phyloP scores from a whole-genome alignment of 2,797 vertebrate species.

The Spheniscus humboldti region DNA sequence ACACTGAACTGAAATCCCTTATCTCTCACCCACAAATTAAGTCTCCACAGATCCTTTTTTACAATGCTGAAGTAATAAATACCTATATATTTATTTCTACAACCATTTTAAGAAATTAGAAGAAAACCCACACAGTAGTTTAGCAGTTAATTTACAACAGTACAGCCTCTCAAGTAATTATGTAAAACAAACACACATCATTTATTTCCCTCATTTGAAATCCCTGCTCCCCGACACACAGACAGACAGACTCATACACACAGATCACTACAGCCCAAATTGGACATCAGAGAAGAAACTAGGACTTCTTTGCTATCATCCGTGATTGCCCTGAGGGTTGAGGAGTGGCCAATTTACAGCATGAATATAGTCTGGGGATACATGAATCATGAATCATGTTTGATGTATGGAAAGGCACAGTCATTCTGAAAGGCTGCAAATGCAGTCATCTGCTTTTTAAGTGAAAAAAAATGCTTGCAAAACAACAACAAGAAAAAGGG shows the following conservation, averaged over 20 bases:
- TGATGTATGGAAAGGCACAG: constrained; percentile 47
- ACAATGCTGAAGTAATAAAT: constrained; percentile 37
- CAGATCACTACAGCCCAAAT: constrained; percentile 34
- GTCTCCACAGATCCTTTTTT: constrained; percentile 28
- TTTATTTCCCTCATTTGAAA: constrained; percentile 55
- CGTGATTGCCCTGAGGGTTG: constrained; percentile 26
- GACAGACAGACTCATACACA: constrained; percentile 30
- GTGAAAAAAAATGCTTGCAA: constrained; percentile 41
- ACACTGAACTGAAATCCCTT: background rate
- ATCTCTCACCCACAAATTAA: constrained; percentile 20
- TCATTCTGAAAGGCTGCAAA: constrained; percentile 61
- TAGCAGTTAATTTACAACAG: constrained; percentile 27
- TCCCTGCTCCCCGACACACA: constrained; percentile 15
- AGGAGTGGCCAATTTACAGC: constrained; percentile 55
- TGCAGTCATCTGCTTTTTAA: constrained; percentile 52
- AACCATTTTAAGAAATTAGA: constrained; percentile 58
- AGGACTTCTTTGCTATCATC: constrained; percentile 61
- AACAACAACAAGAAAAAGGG: constrained; percentile 36
- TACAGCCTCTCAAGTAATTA: constrained; percentile 7
- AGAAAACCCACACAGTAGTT: constrained; percentile 45
- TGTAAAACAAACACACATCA: constrained; percentile 47
- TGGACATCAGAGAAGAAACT: constrained; percentile 47
- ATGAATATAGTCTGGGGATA: constrained; percentile 38
- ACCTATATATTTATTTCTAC: constrained; percentile 19
- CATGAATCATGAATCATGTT: constrained; percentile 55